Base-by-base conservation (phyloP, 2,113 vertebrate species). In the Stigmatopora nigra region DNA sequence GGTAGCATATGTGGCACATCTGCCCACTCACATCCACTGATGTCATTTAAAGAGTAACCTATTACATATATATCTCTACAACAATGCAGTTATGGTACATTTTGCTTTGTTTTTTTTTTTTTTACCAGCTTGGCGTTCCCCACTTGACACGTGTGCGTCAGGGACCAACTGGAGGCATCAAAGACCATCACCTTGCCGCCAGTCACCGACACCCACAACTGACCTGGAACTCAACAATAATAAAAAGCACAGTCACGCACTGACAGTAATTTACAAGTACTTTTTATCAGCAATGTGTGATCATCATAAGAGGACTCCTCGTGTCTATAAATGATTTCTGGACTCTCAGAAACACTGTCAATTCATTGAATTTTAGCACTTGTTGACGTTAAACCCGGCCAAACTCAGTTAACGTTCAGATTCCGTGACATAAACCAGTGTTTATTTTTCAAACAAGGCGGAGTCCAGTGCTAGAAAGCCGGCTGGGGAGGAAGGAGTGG, bases 131-230 rank as follows among this genome's bases (percentile, higher is more conserved):
- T 92, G 0, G 90, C 88, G 14, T 52, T 80, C 7, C 96, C 96
- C 69, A 95, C 92, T 76, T 88, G 92, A 61, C 89, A 90, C 62
- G 92, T 95, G 5, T 95, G 93, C 65, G 93, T 93, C 46, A 94
- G 82, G 17, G 92, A 93, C 97, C 97, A 99, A 25, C 92, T 94
- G 56, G 95, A 92, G 0, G 96, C 95, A 7, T 99, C 93, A 1
- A 96, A 98, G 22, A 98, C 93, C 47, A 94, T 90, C 67, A 98
- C 94, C 25, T 89, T 94, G 62, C 96, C 96, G 2, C 91, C 91
- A 5, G 78, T 84, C 66, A 97, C 92, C 2, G 92, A 91, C 25
- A 92, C 87, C 70, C 93, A 92, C 6, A 96, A 85, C 20, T 94
- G 92, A 55, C 96, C 96, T 98, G 69, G 61, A 83, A 64, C 69